These are phyloP conservation scores for Periophthalmus magnuspinnatus DNA, from an alignment of 2,797 vertebrate species.

Conservation along the genomic window DNA sequence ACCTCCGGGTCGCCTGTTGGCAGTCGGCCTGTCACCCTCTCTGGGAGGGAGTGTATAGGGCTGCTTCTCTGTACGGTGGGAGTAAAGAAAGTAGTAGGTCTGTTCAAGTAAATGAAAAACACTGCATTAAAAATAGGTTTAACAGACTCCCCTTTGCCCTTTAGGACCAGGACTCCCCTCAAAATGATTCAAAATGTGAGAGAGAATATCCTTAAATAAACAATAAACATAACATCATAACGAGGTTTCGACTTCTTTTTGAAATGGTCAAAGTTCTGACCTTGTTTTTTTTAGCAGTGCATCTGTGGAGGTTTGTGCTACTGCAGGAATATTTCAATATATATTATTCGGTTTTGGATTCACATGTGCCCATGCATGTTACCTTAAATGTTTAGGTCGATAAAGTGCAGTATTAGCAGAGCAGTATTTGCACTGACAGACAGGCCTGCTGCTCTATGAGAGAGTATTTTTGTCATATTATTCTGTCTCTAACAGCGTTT, in stretches of 20 bases:
- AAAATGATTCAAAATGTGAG: too few relatives aligned
- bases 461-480: conserved; percentile 15
- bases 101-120: conserved; percentile 22
- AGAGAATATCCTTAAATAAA: too few relatives aligned
- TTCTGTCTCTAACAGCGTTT: conserved; percentile 38
- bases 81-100: conserved; percentile 65
- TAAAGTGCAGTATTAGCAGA: background rate
- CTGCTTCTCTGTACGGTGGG: conserved; percentile 55
- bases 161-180: too few relatives aligned
- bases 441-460: conserved; percentile 2
- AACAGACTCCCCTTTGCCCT: too few relatives aligned
- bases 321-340: background rate
- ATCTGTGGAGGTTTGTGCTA: too few relatives aligned
- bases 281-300: too few relatives aligned
- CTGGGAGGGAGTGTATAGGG: conserved; percentile 43
- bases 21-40: conserved; percentile 51
- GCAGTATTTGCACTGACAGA: conserved; percentile 18
- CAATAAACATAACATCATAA: too few relatives aligned
- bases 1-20: conserved; percentile 56
- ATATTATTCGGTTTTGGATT: background rate
- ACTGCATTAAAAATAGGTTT: too few relatives aligned
- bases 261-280: too few relatives aligned
- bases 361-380: background rate
- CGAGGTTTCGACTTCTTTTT: too few relatives aligned
- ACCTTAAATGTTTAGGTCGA: too few relatives aligned